Conservation (phyloP, 2,888 invertebrate species). For the Napeogenes sylphis region DNA sequence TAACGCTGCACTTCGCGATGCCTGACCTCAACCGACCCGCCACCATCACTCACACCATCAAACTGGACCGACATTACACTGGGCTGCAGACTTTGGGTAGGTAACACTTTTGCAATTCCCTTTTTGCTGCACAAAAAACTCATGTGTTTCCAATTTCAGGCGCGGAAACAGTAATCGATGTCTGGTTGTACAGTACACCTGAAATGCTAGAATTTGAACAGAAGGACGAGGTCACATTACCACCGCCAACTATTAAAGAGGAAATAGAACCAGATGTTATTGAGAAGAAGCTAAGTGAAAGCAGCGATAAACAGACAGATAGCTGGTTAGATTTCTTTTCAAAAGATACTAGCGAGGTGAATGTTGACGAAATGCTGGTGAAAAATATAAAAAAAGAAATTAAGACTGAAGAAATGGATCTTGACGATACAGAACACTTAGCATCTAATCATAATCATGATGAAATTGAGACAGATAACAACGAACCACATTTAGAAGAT, state of each 20-base stretch:
- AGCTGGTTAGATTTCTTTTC: conserved; percentile 68
- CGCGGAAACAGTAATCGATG: conserved; percentile 87
- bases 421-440: not conserved
- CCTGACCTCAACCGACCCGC: conserved; percentile 86
- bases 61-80: conserved; percentile 88
- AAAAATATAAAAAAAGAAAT: conserved; percentile 51
- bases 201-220: conserved; percentile 63
- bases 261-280: conserved; percentile 28
- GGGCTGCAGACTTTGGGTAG: conserved; percentile 89
- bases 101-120: conserved; percentile 20
- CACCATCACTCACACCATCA: conserved; percentile 86
- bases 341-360: conserved; percentile 54
- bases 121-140: not conserved
- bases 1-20: conserved; percentile 86
- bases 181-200: conserved; percentile 79
- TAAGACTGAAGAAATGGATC: conserved; percentile 15
- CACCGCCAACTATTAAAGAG: conserved; percentile 25
- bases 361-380: conserved; percentile 68
- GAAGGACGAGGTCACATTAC: conserved; percentile 39
- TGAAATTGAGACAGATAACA: conserved; percentile 19
- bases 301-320: conserved; percentile 38
- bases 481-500: conserved; percentile 19
- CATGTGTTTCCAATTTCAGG: conserved; percentile 65
- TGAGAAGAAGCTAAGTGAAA: conserved; percentile 5
- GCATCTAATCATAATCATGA: conserved; percentile 8